phyloP scores from a whole-genome alignment of 2,888 invertebrate species.

The Aricia artaxerxes region DNA sequence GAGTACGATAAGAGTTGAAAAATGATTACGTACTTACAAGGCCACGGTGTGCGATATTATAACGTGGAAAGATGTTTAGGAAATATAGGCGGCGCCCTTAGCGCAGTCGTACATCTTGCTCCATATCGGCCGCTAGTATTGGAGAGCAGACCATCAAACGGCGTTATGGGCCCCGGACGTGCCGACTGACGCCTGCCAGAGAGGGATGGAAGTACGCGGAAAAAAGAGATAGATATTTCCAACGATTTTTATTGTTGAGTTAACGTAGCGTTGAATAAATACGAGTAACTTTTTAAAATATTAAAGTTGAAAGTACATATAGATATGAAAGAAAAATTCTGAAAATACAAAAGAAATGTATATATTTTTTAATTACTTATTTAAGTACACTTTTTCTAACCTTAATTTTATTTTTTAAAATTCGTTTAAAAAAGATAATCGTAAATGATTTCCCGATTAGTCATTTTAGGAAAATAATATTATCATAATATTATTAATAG shows the following conservation, averaged over 20 bases:
- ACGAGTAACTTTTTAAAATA: background rate
- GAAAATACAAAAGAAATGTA: background rate
- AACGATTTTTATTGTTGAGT: conserved; percentile 74
- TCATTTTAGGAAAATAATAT: background rate
- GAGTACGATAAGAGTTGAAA: conserved; percentile 36
- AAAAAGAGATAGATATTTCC: conserved; percentile 63
- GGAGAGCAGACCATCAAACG: conserved; percentile 81
- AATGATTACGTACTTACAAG: conserved; percentile 58
- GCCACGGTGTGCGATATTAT: conserved; percentile 67
- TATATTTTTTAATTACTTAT: background rate
- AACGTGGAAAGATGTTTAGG: conserved; percentile 77
- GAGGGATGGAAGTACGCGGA: conserved; percentile 58
- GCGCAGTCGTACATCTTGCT: conserved; percentile 78
- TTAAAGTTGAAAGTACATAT: background rate
- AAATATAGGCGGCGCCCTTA: conserved; percentile 79
- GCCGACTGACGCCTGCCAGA: conserved; percentile 62
- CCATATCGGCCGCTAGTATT: conserved; percentile 76
- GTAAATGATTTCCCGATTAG: background rate
- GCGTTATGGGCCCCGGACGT: conserved; percentile 78
- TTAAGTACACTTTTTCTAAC: background rate
- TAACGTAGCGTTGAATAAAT: conserved; percentile 46
- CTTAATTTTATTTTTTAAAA: background rate
- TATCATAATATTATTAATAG: background rate
- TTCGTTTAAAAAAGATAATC: too few species aligned
- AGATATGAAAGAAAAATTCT: background rate